Conservation (phyloP, 2,113 vertebrate species). For the Sciurus niger region DNA sequence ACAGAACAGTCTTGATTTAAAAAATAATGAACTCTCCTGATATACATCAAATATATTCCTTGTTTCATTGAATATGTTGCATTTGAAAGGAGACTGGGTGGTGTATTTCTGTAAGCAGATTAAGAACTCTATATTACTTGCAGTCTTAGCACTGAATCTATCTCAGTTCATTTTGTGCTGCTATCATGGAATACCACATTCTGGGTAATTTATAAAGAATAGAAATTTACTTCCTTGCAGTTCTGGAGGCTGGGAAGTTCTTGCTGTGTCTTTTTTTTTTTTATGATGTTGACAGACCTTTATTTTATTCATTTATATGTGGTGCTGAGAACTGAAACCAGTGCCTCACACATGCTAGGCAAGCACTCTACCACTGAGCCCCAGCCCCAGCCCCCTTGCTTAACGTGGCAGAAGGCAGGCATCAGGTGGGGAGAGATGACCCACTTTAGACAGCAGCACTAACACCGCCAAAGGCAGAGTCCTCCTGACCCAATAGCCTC, state of each 20-base stretch:
- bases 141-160: neutral
- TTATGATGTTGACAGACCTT: no score
- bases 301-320: no score
- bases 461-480: neutral
- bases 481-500: no score
- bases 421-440: neutral
- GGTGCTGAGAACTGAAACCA: no score
- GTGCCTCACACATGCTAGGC: no score
- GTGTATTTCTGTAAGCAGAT: neutral
- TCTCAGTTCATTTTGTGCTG: neutral
- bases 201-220: neutral
- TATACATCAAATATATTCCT: neutral
- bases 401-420: neutral
- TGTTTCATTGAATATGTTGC: conserved; percentile 34
- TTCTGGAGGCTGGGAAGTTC: neutral
- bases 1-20: no score
- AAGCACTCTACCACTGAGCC: no score
- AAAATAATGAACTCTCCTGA: no score
- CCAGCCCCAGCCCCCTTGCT: neutral
- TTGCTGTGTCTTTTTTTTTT: neutral
- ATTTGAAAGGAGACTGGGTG: neutral
- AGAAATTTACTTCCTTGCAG: neutral
- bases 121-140: neutral
- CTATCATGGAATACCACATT: neutral
- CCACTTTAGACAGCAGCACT: neutral